Base-by-base conservation (phyloP, 1,140 invertebrate genomes). In the Drosophila pectinifera region DNA sequence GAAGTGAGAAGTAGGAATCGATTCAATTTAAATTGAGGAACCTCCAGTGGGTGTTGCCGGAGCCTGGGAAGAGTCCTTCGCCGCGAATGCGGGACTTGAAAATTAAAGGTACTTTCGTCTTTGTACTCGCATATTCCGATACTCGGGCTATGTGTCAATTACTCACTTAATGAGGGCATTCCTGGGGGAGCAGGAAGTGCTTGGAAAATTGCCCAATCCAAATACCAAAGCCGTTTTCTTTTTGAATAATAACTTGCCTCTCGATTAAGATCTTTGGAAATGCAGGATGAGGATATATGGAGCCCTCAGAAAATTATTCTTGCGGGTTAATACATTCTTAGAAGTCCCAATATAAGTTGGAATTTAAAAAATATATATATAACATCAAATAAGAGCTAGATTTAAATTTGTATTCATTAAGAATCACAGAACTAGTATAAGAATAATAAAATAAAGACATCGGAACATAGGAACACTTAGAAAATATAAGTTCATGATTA, bases 11-110 rank as follows among this genome's bases (percentile, higher is more conserved):
- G 11, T 51, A 43, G 69, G 43, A 81, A 74, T 78, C 65, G 74
- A 83, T 88, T 84, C 79, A 86, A 88, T 88, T 86, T 88, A 82
- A 85, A 85, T 51, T 88, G 41, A 88, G 82, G 82, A 88, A 75
- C 75, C 43, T 77, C 45, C 63, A 46, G 80, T 83, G 75, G 74
- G 80, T 58, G 78, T 63, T 16, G 43, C 39, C 70, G 20, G 73
- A 77, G 73, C 73, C 73, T 77, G 73, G 73, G 73, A 76, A 77
- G 61, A 54, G 67, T 43, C 68, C 65, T 55, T 58, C 10, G 18
- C 18, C n/a, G 34, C 22, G 13, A 41, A 76, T 76, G 73, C 73
- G 73, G 73, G 73, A 76, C 13, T 22, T 24, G 28, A 56, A 48
- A 46, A 42, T 45, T 62, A 45, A 65, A 75, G 72, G 53, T 74